Percentiles rank a stretch among this genome's conserved stretches.
phyloP scores from a whole-genome alignment of 1,140 invertebrate genomes.

The Varroa destructor region DNA sequence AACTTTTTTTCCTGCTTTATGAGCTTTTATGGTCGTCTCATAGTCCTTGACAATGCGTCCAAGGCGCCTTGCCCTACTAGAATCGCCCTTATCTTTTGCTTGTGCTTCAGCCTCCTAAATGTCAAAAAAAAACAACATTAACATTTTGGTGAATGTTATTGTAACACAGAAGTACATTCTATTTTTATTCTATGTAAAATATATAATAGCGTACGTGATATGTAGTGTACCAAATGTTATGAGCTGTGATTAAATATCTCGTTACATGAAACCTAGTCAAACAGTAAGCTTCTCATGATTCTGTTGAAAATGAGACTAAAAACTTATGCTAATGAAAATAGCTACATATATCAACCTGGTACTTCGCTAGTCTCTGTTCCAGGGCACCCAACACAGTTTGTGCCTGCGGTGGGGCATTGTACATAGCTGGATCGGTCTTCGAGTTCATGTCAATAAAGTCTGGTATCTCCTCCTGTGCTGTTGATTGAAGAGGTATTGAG shows the following conservation, averaged over 20 bases:
- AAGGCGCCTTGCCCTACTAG: slow-evolving; percentile 69
- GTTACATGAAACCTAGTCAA: no score
- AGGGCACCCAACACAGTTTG: slow-evolving; percentile 61
- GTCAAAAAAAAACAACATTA: no score
- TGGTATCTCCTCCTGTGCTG: neutral
- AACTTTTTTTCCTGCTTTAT: slow-evolving; percentile 60
- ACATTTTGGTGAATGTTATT: no score
- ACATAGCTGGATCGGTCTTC: slow-evolving; percentile 35
- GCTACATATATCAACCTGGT: slow-evolving; percentile 40
- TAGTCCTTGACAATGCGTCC: slow-evolving; percentile 87
- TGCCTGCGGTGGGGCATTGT: slow-evolving; percentile 42
- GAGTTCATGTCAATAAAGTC: slow-evolving; percentile 28
- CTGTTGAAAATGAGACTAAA: no score
- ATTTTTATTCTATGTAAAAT: no score
- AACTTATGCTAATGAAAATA: no score
- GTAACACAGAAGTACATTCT: no score
- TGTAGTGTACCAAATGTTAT: no score
- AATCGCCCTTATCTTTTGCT: slow-evolving; percentile 60
- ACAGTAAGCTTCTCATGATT: no score
- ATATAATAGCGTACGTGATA: no score
- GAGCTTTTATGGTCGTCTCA: slow-evolving; percentile 66
- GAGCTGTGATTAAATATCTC: no score
- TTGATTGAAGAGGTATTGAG: neutral
- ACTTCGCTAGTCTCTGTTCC: slow-evolving; percentile 65
- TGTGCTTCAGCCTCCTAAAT: slow-evolving; percentile 46